Evolutionary conservation across 2,797 vertebrate species (phyloP).

Genomic region (Centroberyx gerrardi): DNA sequence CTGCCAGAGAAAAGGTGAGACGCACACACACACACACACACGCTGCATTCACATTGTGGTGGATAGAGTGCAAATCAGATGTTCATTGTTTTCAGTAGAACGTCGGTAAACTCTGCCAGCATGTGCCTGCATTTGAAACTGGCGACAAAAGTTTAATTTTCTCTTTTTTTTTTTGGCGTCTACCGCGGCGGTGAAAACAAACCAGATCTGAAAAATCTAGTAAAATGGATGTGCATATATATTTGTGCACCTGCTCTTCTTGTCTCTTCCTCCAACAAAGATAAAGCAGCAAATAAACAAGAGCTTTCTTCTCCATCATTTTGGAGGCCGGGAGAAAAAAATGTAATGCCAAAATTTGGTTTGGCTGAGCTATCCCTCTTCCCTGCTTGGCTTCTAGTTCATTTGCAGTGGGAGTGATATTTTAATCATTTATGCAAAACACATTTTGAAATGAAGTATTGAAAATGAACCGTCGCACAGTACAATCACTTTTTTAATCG

Average conservation of each 20-base stretch:
- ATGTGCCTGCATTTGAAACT: too few species aligned
- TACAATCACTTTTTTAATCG: too few species aligned
- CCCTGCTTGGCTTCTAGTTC: constrained; percentile 39
- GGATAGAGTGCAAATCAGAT: too few species aligned
- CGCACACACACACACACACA: neutral
- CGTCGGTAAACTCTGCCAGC: too few species aligned
- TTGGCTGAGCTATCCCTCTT: constrained; percentile 39
- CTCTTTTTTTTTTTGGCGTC: too few species aligned
- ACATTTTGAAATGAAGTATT: constrained; percentile 5
- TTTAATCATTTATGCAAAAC: constrained; percentile 31
- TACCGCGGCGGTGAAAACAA: too few species aligned
- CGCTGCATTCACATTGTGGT: neutral
- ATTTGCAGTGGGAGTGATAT: constrained; percentile 50
- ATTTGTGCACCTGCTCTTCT: neutral
- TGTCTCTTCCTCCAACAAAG: constrained; percentile 10
- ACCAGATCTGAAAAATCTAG: too few species aligned
- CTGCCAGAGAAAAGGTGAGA: constrained; percentile 87
- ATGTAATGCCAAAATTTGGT: constrained; percentile 13
- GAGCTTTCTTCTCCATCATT: neutral
- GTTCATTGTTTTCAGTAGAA: too few species aligned
- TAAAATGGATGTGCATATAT: too few species aligned
- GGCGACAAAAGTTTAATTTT: too few species aligned
- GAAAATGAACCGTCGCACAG: neutral
- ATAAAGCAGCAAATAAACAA: constrained; percentile 1
- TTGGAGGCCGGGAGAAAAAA: constrained; percentile 1